A percentile compares a stretch with the other conserved stretches of the same genome.
phyloP scores from a whole-genome alignment of 2,113 vertebrate genomes.

The Bambusicola thoracicus region DNA sequence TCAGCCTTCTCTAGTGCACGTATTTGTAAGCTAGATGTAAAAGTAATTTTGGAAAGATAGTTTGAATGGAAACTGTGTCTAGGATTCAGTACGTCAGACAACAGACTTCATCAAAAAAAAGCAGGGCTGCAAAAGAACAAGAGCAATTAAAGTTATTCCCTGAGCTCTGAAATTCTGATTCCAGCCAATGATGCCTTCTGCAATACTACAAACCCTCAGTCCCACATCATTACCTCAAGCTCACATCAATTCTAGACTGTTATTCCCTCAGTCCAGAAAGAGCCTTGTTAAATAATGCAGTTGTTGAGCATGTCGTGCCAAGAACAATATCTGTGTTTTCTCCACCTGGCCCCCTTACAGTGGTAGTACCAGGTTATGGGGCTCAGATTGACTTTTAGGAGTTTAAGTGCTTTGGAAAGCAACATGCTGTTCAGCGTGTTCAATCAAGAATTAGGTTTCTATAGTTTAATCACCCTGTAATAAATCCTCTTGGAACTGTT shows the following conservation, averaged over 20 bases:
- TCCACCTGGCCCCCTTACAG: not conserved
- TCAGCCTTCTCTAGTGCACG: not conserved
- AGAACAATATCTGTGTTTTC: conserved; percentile 35
- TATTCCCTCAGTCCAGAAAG: not conserved
- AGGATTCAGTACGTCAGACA: not conserved
- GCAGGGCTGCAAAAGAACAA: not conserved
- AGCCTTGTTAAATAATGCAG: not conserved
- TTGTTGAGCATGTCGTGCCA: not conserved
- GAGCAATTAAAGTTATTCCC: not conserved
- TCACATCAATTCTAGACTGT: not conserved
- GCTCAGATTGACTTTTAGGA: conserved; percentile 29
- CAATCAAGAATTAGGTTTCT: not conserved
- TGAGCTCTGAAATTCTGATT: not conserved
- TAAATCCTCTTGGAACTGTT: conserved; percentile 6
- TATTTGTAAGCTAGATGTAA: conserved; percentile 2
- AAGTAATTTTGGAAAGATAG: not conserved
- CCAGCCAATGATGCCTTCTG: not conserved
- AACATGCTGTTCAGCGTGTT: not conserved
- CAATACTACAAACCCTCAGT: not conserved
- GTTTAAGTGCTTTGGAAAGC: conserved; percentile 25
- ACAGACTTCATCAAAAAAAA: not conserved
- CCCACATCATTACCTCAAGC: not conserved
- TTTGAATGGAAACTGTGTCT: not conserved
- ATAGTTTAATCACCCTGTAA: not conserved
- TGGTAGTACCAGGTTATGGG: not conserved